phyloP scores from a whole-genome alignment of 2,888 invertebrate species.

The Eristalinus aeneus region DNA sequence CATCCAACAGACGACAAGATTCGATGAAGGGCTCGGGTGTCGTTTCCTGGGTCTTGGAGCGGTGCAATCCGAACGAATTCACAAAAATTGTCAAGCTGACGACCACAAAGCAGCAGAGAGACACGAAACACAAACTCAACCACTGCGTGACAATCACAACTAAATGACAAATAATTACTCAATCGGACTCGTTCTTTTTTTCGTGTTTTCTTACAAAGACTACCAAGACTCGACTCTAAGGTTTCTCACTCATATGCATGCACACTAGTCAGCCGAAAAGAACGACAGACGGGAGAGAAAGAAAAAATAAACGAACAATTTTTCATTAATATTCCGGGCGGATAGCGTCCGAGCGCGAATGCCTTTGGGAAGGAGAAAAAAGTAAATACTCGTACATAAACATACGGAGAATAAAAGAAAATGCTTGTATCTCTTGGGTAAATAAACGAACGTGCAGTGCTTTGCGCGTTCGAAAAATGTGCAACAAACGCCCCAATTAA shows the following conservation, averaged over 20 bases:
- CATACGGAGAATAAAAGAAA: conserved; percentile 52
- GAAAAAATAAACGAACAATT: conserved; percentile 15
- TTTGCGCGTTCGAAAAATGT: conserved; percentile 43
- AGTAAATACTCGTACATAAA: conserved; percentile 36
- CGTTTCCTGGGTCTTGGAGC: not conserved
- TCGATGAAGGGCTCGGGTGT: conserved; percentile 24
- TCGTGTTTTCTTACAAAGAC: conserved; percentile 22
- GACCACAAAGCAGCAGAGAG: not conserved
- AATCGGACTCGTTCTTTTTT: conserved; percentile 42
- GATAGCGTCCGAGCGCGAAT: conserved; percentile 61
- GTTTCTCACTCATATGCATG: conserved; percentile 59
- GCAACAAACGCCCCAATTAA: conserved; percentile 60
- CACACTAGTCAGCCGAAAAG: conserved; percentile 25
- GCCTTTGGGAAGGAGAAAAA: conserved; percentile 62
- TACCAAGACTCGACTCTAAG: conserved; percentile 19
- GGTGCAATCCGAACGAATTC: conserved; percentile 41
- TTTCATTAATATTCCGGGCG: conserved; percentile 62
- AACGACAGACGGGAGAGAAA: conserved; percentile 7
- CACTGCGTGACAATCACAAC: conserved; percentile 51
- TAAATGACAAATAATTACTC: conserved; percentile 63
- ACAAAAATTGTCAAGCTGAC: conserved; percentile 8
- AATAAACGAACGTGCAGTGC: conserved; percentile 56
- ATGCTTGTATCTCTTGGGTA: conserved; percentile 52
- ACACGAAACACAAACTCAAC: conserved; percentile 28
- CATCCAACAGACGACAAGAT: not conserved